These are phyloP conservation scores for Suncus etruscus DNA, from an alignment of 2,113 vertebrate species.

Conservation along the genomic window DNA sequence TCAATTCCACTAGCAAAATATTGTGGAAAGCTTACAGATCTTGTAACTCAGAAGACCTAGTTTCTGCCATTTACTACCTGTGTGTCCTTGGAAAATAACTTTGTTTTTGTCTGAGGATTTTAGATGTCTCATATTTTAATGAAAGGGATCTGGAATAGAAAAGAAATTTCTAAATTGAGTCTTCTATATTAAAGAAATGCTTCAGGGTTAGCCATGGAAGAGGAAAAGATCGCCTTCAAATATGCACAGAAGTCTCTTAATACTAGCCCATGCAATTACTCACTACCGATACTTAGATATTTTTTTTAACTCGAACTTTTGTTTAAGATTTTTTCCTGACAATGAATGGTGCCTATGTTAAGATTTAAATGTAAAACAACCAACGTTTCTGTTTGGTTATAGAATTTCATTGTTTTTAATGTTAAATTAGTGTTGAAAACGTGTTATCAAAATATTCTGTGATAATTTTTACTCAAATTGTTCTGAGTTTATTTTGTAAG, in stretches of 20 bases:
- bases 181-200: background rate
- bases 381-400: background rate
- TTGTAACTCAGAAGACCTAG: constrained; percentile 25
- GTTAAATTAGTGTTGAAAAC: constrained; percentile 28
- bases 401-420: constrained; percentile 19
- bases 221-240: background rate
- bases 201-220: background rate
- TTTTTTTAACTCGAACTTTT: no score
- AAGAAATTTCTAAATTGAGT: background rate
- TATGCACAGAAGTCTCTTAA: background rate
- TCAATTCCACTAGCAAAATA: background rate
- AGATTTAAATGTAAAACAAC: background rate
- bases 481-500: background rate
- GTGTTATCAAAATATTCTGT: constrained; percentile 1
- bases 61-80: background rate
- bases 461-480: background rate
- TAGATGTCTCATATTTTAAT: constrained; percentile 2
- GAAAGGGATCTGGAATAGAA: background rate
- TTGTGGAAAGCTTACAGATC: background rate
- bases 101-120: background rate
- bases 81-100: constrained; percentile 28
- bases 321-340: background rate
- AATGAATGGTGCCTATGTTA: background rate
- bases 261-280: no score
- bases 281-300: no score